Evolutionary conservation across 2,113 vertebrate genomes (phyloP).

Genomic region (Pagrus major): DNA sequence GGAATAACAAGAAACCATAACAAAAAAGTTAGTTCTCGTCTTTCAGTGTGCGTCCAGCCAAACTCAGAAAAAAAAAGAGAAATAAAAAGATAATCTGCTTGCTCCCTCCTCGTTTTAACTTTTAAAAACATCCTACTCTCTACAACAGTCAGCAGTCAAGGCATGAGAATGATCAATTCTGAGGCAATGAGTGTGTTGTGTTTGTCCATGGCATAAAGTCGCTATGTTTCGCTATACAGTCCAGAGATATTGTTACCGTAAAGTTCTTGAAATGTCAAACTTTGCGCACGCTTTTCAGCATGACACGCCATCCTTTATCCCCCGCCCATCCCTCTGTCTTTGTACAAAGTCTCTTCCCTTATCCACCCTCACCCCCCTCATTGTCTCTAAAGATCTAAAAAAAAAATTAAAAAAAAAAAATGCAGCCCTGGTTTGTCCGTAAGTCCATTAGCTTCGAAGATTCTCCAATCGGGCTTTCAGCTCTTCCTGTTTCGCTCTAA

Average conservation of each 20-base stretch:
- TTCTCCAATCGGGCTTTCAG: slow-evolving; percentile 75
- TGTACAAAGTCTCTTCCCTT: slow-evolving; percentile 48
- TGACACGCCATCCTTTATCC: slow-evolving; percentile 3
- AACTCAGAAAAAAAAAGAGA: background rate
- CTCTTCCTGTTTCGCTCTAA: slow-evolving; percentile 72
- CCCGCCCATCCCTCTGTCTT: slow-evolving; percentile 7
- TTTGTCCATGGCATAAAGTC: slow-evolving; percentile 9
- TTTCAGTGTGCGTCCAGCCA: slow-evolving; percentile 43
- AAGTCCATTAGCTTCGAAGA: slow-evolving; percentile 68
- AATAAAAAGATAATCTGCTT: background rate
- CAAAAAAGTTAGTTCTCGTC: background rate
- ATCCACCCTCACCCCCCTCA: background rate
- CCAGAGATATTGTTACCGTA: background rate
- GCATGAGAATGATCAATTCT: slow-evolving; percentile 55
- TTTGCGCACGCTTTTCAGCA: slow-evolving; percentile 46
- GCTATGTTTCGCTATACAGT: slow-evolving; percentile 18
- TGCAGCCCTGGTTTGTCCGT: background rate
- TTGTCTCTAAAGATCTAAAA: background rate
- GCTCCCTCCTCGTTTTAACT: background rate
- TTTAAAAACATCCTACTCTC: slow-evolving; percentile 22
- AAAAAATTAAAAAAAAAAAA: no score
- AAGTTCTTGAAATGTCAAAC: slow-evolving; percentile 44
- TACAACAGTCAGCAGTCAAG: slow-evolving; percentile 76
- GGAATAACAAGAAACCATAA: background rate
- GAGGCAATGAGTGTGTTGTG: slow-evolving; percentile 57